Evolutionary conservation across 2,113 vertebrate species (phyloP), one percentile per base, ranked within the genome.

Genomic region (Capreolus pygargus): DNA sequence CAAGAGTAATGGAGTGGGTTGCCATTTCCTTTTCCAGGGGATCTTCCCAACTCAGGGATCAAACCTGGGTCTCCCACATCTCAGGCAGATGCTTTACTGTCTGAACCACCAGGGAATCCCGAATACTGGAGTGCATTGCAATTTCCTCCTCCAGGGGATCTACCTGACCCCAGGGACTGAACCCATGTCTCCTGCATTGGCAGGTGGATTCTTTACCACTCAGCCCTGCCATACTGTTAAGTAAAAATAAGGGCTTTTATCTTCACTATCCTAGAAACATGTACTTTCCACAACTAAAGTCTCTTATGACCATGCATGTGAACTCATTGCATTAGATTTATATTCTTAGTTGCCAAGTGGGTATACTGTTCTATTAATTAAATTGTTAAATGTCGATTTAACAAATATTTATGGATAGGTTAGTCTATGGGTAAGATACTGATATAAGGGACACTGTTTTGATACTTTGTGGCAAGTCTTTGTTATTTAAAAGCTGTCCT

Each of bases 401-500:
- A 64, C 8, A 91, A n/a, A 86, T 86, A 54, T 86, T 86, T 95
- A 6, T 92, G n/a, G 47, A 91, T 84, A 54, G 11, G 33, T 97
- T 96, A 54, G 45, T 93, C 15, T 76, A 1, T 89, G 45, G 70
- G 28, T 28, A 93, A 76, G 92, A 67, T 47, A 47, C 28, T 81
- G 70, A 39, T 50, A 7, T 0, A 2, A 84, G n/a, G 36, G 79
- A 12, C 17, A 0, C 11, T 97, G 96, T 95, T 95, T 64, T 96
- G 61, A 58, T 97, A 83, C 43, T 95, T 98, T 55, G 0, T 98
- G 85, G 39, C 36, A 81, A 96, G 92, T 96, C 61, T 96, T 61
- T 43, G 30, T 97, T 98, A 96, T 97, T 96, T 92, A 86, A 98
- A 97, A 97, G 86, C 45, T 89, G 5, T 81, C 98, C 78, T 98